phyloP scores from a whole-genome alignment of 2,113 vertebrate species.

The Epinephelus lanceolatus region DNA sequence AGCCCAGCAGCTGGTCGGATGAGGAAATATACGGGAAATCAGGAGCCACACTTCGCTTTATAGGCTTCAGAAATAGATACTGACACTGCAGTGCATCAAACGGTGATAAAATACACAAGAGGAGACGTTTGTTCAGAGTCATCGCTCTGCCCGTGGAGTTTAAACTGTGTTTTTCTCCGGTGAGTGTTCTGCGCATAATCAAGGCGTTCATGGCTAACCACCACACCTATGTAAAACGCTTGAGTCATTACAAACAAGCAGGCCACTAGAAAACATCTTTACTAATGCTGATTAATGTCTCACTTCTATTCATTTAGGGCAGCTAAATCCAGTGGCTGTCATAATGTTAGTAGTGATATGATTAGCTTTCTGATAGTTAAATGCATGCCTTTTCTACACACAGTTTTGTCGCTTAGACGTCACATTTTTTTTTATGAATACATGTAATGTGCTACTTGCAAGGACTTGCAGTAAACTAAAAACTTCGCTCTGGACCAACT shows the following conservation, averaged over 20 bases:
- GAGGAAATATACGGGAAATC: slow-evolving; percentile 24
- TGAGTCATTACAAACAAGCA: slow-evolving; percentile 20
- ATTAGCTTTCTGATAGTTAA: neutral
- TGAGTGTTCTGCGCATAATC: slow-evolving; percentile 39
- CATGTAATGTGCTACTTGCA: neutral
- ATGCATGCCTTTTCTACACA: neutral
- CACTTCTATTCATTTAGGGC: neutral
- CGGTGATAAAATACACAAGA: no score
- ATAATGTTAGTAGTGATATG: neutral
- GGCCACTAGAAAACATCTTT: neutral
- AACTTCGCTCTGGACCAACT: neutral
- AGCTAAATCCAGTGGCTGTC: neutral
- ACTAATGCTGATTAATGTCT: neutral
- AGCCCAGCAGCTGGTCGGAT: neutral
- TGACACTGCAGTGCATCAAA: neutral
- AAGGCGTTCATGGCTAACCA: neutral
- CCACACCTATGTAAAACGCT: slow-evolving; percentile 15
- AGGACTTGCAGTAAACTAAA: neutral
- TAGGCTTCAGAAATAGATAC: neutral
- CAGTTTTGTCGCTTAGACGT: neutral
- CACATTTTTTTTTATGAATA: neutral
- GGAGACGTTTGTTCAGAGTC: neutral
- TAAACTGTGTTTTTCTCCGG: slow-evolving; percentile 11
- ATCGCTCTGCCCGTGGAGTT: neutral
- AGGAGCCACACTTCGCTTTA: neutral